Percentiles rank a stretch among this genome's conserved stretches.
These are phyloP conservation scores for Antigone vipio DNA, from an alignment of 2,113 vertebrate species.

Conservation along the genomic window DNA sequence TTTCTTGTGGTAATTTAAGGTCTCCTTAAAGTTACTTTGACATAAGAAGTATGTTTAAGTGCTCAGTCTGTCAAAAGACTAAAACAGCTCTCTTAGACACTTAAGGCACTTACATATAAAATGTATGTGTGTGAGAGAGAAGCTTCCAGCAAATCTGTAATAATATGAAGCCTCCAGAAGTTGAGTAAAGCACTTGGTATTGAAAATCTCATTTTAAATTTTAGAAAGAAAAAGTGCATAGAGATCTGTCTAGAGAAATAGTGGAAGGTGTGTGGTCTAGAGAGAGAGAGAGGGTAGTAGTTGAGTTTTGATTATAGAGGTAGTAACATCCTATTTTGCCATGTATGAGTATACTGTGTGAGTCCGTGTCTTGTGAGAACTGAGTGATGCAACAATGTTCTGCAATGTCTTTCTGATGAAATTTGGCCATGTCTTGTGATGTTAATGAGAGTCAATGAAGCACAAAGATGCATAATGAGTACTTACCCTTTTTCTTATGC, in stretches of 20 bases:
- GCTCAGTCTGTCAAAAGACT: neutral
- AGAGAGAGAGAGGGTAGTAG: neutral
- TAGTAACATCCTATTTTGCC: neutral
- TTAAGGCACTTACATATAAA: no score
- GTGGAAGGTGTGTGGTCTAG: neutral
- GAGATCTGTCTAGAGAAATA: neutral
- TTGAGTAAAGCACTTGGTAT: neutral
- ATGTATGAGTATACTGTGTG: neutral
- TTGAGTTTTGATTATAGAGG: neutral
- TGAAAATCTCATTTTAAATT: neutral
- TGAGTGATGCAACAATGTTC: neutral
- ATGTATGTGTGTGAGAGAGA: neutral
- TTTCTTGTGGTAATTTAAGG: neutral
- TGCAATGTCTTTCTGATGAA: neutral
- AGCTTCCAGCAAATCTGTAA: neutral
- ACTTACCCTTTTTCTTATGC: neutral
- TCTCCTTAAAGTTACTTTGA: neutral
- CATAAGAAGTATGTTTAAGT: accelerated
- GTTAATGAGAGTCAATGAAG: neutral
- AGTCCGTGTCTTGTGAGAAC: neutral
- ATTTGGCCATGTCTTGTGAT: neutral
- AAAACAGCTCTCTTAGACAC: neutral
- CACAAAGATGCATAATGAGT: neutral
- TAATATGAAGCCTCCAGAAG: neutral
- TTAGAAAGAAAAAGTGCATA: neutral